Evolutionary conservation across 2,888 invertebrate genomes (phyloP), one percentile per base, ranked within the genome.

Genomic region (Chalcosyrphus nemorum): DNA sequence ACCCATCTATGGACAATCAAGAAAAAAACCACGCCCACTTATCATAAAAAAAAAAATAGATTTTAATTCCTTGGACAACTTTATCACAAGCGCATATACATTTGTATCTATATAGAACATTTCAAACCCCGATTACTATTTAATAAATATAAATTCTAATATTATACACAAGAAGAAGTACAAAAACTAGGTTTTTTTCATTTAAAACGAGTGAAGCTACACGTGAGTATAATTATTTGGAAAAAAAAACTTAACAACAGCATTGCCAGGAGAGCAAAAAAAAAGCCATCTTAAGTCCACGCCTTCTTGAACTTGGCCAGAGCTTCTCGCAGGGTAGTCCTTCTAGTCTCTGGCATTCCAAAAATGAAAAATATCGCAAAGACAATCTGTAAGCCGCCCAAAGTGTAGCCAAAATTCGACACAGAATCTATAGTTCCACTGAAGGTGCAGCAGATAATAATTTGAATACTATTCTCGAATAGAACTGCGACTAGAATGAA

Each of bases 311-410:
- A 90, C 59, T 81, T 87, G 0, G 65, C 43, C 35, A 87, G 87
- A 7, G 90, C 87, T 15, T 88, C 88, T 0, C 87, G 86, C 38
- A 90, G 43, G 0, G 88, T 88, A 2, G 82, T 78, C 15, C 59
- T 11, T 50, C 86, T 88, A 0, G 91, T 91, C 82, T 91, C 91
- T 1, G 90, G 90, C 68, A 90, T 59, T 4, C 71, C 59, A 7
- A 85, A 50, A 7, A 87, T 56, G 1, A 87, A 87, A 0, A 87
- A 2, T 0, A 87, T 0, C 1, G 81, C 86, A 5, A 87, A 89
- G 0, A 85, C 1, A 0, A 89, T 0, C 2, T 80, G 89, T 2
- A 90, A 15, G 11, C 5, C 77, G 1, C 87, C 90, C 11, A 88
- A 5, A 5, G 81, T 6, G 11, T 32, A 32, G 7, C 32, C 32